These are phyloP conservation scores for Colaptes auratus DNA, from an alignment of 2,113 vertebrate genomes.

Conservation along the genomic window DNA sequence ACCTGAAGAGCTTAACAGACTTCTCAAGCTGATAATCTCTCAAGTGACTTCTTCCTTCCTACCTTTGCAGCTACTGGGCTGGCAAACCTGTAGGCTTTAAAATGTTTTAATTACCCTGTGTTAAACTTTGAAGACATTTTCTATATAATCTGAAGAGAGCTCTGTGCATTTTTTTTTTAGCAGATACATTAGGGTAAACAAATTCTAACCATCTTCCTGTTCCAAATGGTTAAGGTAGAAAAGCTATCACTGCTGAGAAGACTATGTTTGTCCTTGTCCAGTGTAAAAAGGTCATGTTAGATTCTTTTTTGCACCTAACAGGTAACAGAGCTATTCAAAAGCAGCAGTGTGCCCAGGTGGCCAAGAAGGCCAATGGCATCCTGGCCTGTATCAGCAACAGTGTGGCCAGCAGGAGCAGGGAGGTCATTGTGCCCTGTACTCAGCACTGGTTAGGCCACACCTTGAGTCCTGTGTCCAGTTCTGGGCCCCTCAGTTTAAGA, in stretches of 20 bases:
- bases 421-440: too few relatives aligned
- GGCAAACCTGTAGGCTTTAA: background rate
- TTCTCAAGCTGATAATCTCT: background rate
- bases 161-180: background rate
- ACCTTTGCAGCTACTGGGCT: background rate
- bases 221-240: background rate
- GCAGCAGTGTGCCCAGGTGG: too few relatives aligned
- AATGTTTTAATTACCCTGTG: background rate
- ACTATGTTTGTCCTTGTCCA: background rate
- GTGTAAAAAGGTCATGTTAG: background rate
- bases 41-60: background rate
- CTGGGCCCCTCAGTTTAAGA: too few relatives aligned
- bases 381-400: too few relatives aligned
- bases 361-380: too few relatives aligned
- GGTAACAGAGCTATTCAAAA: background rate
- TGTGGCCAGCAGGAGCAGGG: too few relatives aligned
- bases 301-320: background rate
- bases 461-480: too few relatives aligned
- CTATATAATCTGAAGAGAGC: background rate
- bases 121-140: background rate
- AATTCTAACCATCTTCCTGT: background rate
- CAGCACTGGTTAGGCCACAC: too few relatives aligned
- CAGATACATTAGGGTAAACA: background rate
- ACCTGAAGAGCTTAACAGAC: background rate
- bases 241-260: background rate